phyloP scores from a whole-genome alignment of 2,113 vertebrate species.

The Cochlearius cochlearius region DNA sequence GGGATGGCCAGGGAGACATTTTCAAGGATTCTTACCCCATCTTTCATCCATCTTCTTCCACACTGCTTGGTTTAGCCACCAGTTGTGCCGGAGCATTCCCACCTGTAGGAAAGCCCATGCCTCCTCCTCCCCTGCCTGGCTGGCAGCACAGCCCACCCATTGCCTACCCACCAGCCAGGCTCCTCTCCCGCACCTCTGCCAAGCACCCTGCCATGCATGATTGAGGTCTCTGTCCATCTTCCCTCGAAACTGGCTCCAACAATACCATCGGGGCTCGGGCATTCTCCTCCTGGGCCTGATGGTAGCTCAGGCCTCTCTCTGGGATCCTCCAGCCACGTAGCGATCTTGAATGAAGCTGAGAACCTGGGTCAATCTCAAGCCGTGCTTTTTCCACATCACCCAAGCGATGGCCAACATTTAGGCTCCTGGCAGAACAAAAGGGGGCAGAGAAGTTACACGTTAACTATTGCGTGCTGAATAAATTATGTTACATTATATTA shows the following conservation, averaged over 20 bases:
- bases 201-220: background rate
- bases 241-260: background rate
- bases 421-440: background rate
- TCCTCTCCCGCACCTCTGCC: background rate
- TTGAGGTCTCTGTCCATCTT: background rate
- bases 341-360: background rate
- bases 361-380: background rate
- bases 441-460: background rate
- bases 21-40: background rate
- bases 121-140: background rate
- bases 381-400: background rate
- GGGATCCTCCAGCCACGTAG: background rate
- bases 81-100: background rate
- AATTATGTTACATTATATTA: background rate
- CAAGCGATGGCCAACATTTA: background rate
- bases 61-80: background rate
- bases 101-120: background rate
- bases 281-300: background rate
- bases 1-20: background rate
- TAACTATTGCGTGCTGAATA: background rate
- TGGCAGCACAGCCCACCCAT: background rate
- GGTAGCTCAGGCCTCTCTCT: background rate
- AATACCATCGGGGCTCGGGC: fast-evolving
- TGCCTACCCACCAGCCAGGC: background rate
- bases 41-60: background rate